Evolutionary conservation across 92 coral and sea anemone species (phyloP).

Genomic region (Blastomussa wellsi): DNA sequence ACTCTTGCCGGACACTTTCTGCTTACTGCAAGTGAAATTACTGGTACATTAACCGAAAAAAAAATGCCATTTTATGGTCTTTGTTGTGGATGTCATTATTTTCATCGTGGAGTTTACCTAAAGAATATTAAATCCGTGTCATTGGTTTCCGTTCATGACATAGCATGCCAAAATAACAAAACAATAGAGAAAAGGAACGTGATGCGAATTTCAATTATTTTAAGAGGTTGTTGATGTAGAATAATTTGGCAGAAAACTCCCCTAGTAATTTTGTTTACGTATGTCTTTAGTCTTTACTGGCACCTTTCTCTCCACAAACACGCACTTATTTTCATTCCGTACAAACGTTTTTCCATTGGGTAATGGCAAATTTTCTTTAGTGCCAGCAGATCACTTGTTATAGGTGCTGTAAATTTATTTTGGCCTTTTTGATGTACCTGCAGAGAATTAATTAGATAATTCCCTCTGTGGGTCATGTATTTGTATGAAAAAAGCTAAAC

Average conservation of each 20-base stretch:
- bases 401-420: background rate
- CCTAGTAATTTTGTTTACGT: background rate
- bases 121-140: background rate
- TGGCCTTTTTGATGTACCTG: background rate
- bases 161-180: background rate
- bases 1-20: background rate
- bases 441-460: background rate
- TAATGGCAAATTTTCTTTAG: background rate
- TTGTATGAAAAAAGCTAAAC: background rate
- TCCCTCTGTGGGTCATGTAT: background rate
- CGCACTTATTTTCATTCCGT: background rate
- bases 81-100: background rate
- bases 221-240: background rate
- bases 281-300: background rate
- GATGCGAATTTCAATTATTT: constrained; percentile 10
- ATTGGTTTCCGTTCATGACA: background rate
- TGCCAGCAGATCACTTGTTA: background rate
- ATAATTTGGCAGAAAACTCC: background rate
- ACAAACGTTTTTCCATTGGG: background rate
- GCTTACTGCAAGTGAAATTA: background rate
- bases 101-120: background rate
- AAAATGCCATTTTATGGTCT: background rate
- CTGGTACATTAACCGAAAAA: background rate
- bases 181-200: background rate
- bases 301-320: background rate